phyloP scores from a whole-genome alignment of 2,797 vertebrate species.

The Siniperca scherzeri region DNA sequence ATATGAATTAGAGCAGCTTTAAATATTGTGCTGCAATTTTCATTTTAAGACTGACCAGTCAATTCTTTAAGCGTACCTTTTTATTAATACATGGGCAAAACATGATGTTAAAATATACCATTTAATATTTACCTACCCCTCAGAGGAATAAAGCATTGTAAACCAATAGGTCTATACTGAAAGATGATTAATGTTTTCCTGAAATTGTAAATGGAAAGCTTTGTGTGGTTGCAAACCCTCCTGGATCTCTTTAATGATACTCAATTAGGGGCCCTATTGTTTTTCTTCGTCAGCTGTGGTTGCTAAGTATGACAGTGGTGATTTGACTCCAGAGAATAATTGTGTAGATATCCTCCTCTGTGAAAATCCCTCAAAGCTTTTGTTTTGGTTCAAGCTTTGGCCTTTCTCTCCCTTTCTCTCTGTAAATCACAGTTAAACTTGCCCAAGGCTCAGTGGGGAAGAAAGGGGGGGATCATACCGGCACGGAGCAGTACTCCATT shows the following conservation, averaged over 20 bases:
- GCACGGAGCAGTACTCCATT: slow-evolving; percentile 57
- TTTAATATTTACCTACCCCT: slow-evolving; percentile 29
- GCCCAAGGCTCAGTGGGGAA: slow-evolving; percentile 51
- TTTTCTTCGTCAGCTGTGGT: slow-evolving; percentile 65
- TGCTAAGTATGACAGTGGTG: slow-evolving; percentile 61
- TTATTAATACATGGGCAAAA: slow-evolving; percentile 7
- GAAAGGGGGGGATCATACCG: slow-evolving; percentile 21
- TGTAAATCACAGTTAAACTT: slow-evolving; percentile 76
- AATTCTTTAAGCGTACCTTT: not conserved
- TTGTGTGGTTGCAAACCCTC: slow-evolving; percentile 52
- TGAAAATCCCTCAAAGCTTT: slow-evolving; percentile 75
- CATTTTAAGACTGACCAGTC: not conserved
- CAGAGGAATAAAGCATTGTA: slow-evolving; percentile 25
- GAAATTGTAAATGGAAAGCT: slow-evolving; percentile 63
- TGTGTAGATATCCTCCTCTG: slow-evolving; percentile 63
- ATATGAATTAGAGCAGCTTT: not conserved
- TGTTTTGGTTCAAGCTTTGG: slow-evolving; percentile 70
- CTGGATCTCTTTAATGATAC: slow-evolving; percentile 72
- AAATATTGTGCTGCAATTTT: not conserved
- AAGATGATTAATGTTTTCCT: slow-evolving; percentile 61
- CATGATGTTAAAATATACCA: slow-evolving; percentile 6
- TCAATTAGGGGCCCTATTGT: slow-evolving; percentile 70
- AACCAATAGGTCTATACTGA: slow-evolving; percentile 28
- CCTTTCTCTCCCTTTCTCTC: slow-evolving; percentile 66
- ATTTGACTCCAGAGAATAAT: slow-evolving; percentile 72